These are phyloP conservation scores for Micromys minutus DNA, from an alignment of 2,113 vertebrate species.

Conservation along the genomic window DNA sequence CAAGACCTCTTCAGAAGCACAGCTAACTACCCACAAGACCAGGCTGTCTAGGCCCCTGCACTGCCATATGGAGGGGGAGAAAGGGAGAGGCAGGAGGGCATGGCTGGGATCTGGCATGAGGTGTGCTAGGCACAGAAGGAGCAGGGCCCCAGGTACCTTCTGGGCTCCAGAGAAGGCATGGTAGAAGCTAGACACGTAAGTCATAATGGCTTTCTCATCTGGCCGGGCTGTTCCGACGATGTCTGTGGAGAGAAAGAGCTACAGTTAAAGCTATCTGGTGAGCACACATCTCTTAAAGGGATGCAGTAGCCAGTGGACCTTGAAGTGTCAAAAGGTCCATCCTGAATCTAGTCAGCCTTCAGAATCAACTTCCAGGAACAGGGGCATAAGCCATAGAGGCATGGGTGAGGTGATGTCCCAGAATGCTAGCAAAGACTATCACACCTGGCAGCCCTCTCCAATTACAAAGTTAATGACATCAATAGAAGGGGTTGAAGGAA, in stretches of 20 bases:
- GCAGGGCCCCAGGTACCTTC: conserved; percentile 94
- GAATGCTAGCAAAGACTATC: not conserved
- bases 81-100: conserved; percentile 79
- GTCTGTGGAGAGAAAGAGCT: conserved; percentile 90
- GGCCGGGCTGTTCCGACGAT: conserved; percentile 99
- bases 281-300: not conserved
- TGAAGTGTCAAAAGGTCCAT: not conserved
- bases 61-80: conserved; percentile 72
- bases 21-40: conserved; percentile 79
- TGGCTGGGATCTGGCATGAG: conserved; percentile 67
- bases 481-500: not conserved
- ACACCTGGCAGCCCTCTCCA: not conserved
- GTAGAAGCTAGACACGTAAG: conserved; percentile 99
- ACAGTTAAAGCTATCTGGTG: conserved; percentile 81
- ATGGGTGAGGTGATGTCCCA: not conserved
- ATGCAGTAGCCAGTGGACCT: not conserved
- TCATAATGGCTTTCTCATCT: conserved; percentile 99
- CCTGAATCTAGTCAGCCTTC: not conserved
- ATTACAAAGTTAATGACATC: not conserved
- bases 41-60: conserved; percentile 78
- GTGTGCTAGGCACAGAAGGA: conserved; percentile 81
- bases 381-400: fast-evolving
- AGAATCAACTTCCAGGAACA: not conserved
- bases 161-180: conserved; percentile 99
- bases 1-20: conserved; percentile 76